Conservation (phyloP, 2,113 vertebrate species). For the Gavialis gangeticus region DNA sequence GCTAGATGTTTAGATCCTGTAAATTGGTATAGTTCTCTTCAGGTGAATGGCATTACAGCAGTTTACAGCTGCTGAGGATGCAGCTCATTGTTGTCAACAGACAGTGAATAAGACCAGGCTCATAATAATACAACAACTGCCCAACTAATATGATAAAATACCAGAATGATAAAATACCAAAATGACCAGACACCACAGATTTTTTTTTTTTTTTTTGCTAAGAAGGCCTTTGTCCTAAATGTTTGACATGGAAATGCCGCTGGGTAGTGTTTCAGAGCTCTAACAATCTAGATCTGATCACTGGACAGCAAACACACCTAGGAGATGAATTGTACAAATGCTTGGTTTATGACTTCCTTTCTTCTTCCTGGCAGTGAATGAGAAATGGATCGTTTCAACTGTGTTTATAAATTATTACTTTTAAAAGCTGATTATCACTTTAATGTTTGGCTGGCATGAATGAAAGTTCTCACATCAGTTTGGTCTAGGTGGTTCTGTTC, state of each 20-base stretch:
- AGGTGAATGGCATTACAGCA: not conserved
- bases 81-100: not conserved
- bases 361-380: not conserved
- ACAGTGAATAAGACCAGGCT: slow-evolving; percentile 29
- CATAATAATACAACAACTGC: slow-evolving; percentile 48
- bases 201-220: slow-evolving; percentile 1
- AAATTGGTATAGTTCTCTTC: not conserved
- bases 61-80: not conserved
- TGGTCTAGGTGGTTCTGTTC: slow-evolving; percentile 10
- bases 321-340: not conserved
- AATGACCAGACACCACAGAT: slow-evolving; percentile 25
- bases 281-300: not conserved
- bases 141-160: slow-evolving; percentile 32
- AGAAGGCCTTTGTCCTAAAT: slow-evolving; percentile 50
- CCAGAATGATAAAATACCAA: too few relatives aligned
- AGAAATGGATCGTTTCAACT: not conserved
- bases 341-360: slow-evolving; percentile 45
- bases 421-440: slow-evolving; percentile 32
- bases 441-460: not conserved
- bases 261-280: slow-evolving; percentile 24
- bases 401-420: slow-evolving; percentile 38
- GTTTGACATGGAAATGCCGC: slow-evolving; percentile 27
- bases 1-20: not conserved
- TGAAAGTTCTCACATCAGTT: not conserved
- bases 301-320: not conserved